These are phyloP conservation scores for Trichogramma evanescens DNA, from an alignment of 2,888 invertebrate species.

Conservation along the genomic window DNA sequence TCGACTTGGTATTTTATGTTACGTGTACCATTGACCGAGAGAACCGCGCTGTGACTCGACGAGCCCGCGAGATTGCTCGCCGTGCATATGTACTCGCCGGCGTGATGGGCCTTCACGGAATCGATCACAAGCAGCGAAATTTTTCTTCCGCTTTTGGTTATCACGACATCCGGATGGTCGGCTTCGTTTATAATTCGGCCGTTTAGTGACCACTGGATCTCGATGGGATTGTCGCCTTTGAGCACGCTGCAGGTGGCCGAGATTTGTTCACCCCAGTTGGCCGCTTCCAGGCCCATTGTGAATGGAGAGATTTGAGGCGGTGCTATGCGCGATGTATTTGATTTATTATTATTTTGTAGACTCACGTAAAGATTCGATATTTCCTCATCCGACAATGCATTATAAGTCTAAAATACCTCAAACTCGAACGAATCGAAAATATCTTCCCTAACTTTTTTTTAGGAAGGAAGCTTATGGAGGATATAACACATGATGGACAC, in stretches of 20 bases:
- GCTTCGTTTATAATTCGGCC: constrained; percentile 41
- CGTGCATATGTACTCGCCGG: constrained; percentile 55
- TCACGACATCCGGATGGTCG: constrained; percentile 47
- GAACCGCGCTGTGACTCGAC: constrained; percentile 47
- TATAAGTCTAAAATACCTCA: neutral
- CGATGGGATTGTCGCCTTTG: constrained; percentile 66
- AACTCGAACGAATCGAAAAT: neutral
- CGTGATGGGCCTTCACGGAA: constrained; percentile 50
- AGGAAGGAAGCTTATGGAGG: too few relatives aligned
- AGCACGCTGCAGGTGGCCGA: constrained; percentile 62
- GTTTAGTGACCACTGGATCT: constrained; percentile 62
- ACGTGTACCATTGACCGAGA: constrained; percentile 53
- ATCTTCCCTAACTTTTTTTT: too few relatives aligned
- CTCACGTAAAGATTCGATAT: too few relatives aligned
- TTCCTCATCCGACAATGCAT: too few relatives aligned
- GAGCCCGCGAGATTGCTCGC: constrained; percentile 53
- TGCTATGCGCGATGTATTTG: constrained; percentile 34
- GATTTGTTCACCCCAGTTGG: constrained; percentile 68
- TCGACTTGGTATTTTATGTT: neutral
- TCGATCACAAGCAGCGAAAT: constrained; percentile 53
- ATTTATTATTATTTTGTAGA: too few relatives aligned
- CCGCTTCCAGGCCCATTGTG: constrained; percentile 52
- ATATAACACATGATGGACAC: too few relatives aligned
- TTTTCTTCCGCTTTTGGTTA: constrained; percentile 55
- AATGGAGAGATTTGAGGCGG: constrained; percentile 55